Evolutionary conservation across 2,113 vertebrate species (phyloP).

Genomic region (Nothobranchius kuhntae): DNA sequence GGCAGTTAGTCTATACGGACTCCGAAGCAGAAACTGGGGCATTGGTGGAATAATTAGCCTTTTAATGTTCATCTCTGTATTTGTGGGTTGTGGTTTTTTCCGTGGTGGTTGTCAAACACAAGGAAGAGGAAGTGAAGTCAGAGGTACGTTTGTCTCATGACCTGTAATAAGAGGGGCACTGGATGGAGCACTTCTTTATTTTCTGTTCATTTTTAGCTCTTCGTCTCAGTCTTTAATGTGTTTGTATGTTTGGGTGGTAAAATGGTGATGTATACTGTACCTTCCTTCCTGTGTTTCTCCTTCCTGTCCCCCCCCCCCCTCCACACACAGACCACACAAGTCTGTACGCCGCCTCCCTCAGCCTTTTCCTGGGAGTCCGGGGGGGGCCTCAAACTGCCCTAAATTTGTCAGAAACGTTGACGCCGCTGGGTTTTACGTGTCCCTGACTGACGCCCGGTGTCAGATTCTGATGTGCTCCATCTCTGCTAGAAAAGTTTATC

Average conservation of each 20-base stretch:
- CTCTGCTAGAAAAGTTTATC: conserved; percentile 46
- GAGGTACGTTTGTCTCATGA: conserved; percentile 43
- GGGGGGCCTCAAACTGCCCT: conserved; percentile 71
- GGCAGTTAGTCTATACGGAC: conserved; percentile 74
- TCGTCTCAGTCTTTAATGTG: conserved; percentile 74
- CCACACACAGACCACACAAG: conserved; percentile 45
- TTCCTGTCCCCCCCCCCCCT: conserved; percentile 44
- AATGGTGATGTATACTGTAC: conserved; percentile 49
- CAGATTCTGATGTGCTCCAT: conserved; percentile 43
- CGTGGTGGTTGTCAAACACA: conserved; percentile 9
- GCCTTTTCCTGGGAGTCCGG: conserved; percentile 37
- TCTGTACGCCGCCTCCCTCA: conserved; percentile 41
- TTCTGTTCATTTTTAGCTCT: conserved; percentile 54
- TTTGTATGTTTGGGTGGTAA: conserved; percentile 72
- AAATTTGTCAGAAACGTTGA: conserved; percentile 74
- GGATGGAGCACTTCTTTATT: conserved; percentile 78
- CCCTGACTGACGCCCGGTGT: conserved; percentile 56
- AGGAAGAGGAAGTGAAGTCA: conserved; percentile 24
- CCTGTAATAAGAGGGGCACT: conserved; percentile 78
- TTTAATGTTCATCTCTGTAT: background rate
- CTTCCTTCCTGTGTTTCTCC: conserved; percentile 52
- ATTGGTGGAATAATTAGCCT: conserved; percentile 26
- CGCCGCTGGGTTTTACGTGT: conserved; percentile 62
- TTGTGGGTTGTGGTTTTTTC: conserved; percentile 6
- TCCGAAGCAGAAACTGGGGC: conserved; percentile 57